phyloP scores from a whole-genome alignment of 1,140 invertebrate species.

The Drosophila lacertosa region DNA sequence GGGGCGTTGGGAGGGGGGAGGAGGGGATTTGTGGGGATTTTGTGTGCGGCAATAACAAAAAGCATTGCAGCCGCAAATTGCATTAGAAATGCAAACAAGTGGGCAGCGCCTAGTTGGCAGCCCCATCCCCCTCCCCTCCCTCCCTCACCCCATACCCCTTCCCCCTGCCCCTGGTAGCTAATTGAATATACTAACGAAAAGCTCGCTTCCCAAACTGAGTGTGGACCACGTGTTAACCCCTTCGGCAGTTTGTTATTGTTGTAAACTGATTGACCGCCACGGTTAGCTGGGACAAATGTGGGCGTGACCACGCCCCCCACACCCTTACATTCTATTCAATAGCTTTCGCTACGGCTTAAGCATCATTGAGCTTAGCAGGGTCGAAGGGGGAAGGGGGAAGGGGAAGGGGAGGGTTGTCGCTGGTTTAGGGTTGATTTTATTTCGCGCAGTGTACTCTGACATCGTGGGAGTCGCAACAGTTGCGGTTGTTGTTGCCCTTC shows the following conservation, averaged over 20 bases:
- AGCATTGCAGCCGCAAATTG: conserved; percentile 76
- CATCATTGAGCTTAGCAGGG: conserved; percentile 44
- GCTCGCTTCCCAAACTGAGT: too few relatives aligned
- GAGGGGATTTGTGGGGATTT: neutral
- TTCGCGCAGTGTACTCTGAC: conserved; percentile 60
- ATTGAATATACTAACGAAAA: too few relatives aligned
- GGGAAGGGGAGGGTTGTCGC: too few relatives aligned
- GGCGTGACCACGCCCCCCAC: conserved; percentile 11
- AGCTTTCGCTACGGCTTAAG: conserved; percentile 43
- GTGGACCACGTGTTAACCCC: conserved; percentile 74
- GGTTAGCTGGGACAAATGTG: conserved; percentile 17
- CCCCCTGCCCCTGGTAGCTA: too few relatives aligned
- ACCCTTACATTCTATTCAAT: conserved; percentile 36
- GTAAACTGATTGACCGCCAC: conserved; percentile 67
- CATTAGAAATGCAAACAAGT: conserved; percentile 82
- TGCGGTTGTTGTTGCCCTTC: conserved; percentile 37
- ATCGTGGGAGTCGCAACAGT: conserved; percentile 71
- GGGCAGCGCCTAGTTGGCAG: conserved; percentile 13
- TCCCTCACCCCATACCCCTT: too few relatives aligned
- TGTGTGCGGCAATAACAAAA: conserved; percentile 53
- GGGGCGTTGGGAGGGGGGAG: neutral
- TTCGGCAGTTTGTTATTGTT: conserved; percentile 72
- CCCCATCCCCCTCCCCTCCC: neutral
- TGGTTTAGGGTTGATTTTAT: conserved; percentile 36
- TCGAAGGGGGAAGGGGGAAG: too few relatives aligned